A percentile compares a stretch with the other conserved stretches of the same genome.
phyloP scores from a whole-genome alignment of 1,140 invertebrate species.

The Samia ricini region DNA sequence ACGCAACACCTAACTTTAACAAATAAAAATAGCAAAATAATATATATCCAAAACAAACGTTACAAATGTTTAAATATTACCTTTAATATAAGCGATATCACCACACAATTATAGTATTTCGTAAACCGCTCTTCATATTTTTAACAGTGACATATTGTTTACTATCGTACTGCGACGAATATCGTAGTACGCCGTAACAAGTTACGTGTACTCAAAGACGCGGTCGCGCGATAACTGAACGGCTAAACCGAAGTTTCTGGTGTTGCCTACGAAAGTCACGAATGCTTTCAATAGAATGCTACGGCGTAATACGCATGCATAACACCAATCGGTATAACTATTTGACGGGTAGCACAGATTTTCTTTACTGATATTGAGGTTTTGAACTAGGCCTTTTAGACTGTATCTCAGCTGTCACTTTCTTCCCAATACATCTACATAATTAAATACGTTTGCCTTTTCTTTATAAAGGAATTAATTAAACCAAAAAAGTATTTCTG shows the following conservation, averaged over 20 bases:
- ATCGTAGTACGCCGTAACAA: neutral
- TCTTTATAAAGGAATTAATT: too few relatives aligned
- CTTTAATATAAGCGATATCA: conserved; percentile 6
- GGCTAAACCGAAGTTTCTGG: neutral
- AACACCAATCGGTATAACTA: neutral
- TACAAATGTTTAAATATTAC: conserved; percentile 8
- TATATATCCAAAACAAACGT: neutral
- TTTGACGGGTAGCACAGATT: too few relatives aligned
- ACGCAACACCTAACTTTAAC: too few relatives aligned
- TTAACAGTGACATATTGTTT: conserved; percentile 19
- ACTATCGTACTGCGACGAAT: conserved; percentile 20
- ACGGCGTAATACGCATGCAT: neutral
- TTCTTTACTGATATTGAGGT: too few relatives aligned
- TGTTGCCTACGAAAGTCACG: conserved; percentile 3
- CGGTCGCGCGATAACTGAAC: conserved; percentile 19
- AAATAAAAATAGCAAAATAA: neutral
- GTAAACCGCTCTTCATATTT: neutral
- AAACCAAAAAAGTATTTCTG: too few relatives aligned
- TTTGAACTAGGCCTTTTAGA: too few relatives aligned
- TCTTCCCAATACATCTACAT: too few relatives aligned
- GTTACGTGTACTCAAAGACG: conserved; percentile 9
- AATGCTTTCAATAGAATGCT: neutral
- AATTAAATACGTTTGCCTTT: too few relatives aligned
- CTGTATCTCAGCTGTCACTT: too few relatives aligned
- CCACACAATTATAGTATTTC: neutral